Conservation (phyloP, 2,888 invertebrate species). For the Limnephilus auricula region DNA sequence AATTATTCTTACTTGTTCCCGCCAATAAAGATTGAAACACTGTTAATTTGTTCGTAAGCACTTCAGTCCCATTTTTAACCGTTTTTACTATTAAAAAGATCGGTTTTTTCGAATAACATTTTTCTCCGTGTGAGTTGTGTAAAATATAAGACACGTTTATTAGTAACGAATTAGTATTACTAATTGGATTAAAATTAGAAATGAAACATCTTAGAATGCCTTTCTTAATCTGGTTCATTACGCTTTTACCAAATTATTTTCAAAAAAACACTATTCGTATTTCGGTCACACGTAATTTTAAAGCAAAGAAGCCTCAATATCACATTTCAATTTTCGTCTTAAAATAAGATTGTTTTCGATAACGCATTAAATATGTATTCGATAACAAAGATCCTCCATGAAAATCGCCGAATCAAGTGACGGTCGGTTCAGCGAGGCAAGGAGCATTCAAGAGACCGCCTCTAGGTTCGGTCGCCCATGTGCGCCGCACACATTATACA, state of each 20-base stretch:
- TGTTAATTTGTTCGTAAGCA: too few relatives aligned
- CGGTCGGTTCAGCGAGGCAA: background rate
- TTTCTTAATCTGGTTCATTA: background rate
- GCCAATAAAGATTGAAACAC: too few relatives aligned
- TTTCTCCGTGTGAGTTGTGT: too few relatives aligned
- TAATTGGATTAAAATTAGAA: too few relatives aligned
- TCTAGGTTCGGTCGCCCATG: background rate
- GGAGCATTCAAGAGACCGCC: background rate
- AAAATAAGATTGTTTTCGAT: background rate
- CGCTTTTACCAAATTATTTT: too few relatives aligned
- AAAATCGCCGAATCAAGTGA: background rate
- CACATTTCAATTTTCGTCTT: background rate
- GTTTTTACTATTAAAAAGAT: too few relatives aligned
- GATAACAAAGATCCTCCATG: background rate
- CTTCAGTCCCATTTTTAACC: too few relatives aligned
- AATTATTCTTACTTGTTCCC: too few relatives aligned
- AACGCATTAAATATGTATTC: background rate
- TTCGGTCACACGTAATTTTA: background rate
- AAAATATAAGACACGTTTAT: too few relatives aligned
- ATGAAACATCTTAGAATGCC: background rate
- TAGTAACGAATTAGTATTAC: background rate
- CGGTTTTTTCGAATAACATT: too few relatives aligned
- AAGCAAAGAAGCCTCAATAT: background rate
- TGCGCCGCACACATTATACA: background rate
- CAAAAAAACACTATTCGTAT: background rate